Base-by-base conservation (phyloP, 2,113 vertebrate species). In the Sylvilagus bachmani region DNA sequence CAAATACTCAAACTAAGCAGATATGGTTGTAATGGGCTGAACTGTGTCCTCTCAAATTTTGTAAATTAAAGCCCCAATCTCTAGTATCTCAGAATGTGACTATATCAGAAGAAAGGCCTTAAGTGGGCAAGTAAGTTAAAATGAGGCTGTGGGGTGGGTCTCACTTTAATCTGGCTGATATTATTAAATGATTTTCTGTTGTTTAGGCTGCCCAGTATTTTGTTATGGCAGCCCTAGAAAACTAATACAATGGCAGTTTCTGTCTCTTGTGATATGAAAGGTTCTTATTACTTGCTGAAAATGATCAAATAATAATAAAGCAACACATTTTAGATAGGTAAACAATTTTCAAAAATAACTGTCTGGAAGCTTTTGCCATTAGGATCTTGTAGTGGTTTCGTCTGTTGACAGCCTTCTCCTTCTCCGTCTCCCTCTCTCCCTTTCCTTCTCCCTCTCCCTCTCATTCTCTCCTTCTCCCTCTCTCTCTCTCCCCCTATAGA, bases 301-400 rank as follows among this genome's bases (percentile, higher is more conserved):
- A 71, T 17, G 10, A 78, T 81, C 66, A 93, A 64, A 74, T 64
- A 93, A 58, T 27, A 86, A 86, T 44, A 44, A 44, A 81, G 44
- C 16, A 82, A 22, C 6, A 69, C 22, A 84, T 83, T 88, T 88
- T 90, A 89, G 29, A 90, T 13, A 74, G 58, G 25, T 82, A 61
- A 49, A 78, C 62, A 86, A 64, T 14, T 36, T 11, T 86, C 38
- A 82, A 66, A 69, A 89, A 78, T 16, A 95, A 93, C 75, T 58
- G 25, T 84, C 19, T 31, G 8, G 36, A 73, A 89, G 22, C 27
- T 64, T 64, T 64, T 86, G 29, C 53, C 33, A 53, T 74, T 78
- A 82, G 49, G 75, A 75, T 8, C 14, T 11, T 85, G 51, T 0
- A 92, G 14, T 33, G 77, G 55, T 73, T 80, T 16, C 79, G 25